These are phyloP conservation scores for Apis laboriosa DNA, from an alignment of 1,140 invertebrate genomes.

Conservation along the genomic window DNA sequence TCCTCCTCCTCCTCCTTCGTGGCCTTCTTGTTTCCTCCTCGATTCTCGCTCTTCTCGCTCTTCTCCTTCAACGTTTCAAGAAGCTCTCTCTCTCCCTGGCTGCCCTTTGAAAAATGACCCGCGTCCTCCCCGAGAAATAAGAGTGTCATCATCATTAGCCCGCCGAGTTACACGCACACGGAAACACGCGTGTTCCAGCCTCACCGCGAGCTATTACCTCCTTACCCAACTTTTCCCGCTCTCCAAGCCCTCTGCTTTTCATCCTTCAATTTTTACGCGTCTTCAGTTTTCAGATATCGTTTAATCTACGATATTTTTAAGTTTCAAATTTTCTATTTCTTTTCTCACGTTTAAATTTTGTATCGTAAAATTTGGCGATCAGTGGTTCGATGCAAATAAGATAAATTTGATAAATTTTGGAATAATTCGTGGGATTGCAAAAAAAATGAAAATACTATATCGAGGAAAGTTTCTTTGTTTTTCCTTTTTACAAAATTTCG, in stretches of 20 bases:
- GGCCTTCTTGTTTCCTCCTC: conserved; percentile 26
- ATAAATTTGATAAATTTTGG: no score
- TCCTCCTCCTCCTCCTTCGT: conserved; percentile 36
- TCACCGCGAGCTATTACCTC: conserved; percentile 41
- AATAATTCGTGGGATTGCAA: no score
- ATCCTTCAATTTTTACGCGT: no score
- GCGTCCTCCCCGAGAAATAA: conserved; percentile 71
- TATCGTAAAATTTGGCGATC: no score
- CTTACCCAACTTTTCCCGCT: conserved; percentile 20
- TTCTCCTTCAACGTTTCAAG: conserved; percentile 37
- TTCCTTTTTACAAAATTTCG: no score
- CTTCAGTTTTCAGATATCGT: no score
- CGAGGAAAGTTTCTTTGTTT: no score
- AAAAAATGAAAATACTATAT: no score
- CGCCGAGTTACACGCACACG: conserved; percentile 64
- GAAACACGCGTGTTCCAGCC: conserved; percentile 13
- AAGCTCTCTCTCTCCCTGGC: conserved; percentile 51
- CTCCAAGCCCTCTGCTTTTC: not conserved
- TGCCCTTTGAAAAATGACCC: conserved; percentile 76
- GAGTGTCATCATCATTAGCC: conserved; percentile 78
- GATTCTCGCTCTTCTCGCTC: conserved; percentile 18
- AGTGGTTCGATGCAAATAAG: no score
- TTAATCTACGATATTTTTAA: no score
- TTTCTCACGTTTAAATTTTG: no score
- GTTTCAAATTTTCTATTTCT: no score